Conservation (phyloP, 2,797 vertebrate genomes). For the Mustela erminea region DNA sequence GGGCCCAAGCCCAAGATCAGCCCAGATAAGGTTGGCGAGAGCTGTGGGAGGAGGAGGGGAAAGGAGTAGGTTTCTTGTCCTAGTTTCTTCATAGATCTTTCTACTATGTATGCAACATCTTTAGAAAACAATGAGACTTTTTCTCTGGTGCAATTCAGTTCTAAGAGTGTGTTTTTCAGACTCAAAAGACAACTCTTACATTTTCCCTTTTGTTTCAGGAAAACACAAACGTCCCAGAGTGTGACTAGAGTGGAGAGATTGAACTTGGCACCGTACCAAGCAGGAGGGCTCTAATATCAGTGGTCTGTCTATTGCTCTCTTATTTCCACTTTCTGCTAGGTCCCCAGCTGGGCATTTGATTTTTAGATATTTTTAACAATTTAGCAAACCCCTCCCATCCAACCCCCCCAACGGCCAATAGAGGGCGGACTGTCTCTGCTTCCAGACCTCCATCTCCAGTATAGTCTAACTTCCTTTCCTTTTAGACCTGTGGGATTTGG, state of each 20-base stretch:
- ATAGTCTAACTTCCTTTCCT: background rate
- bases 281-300: background rate
- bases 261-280: background rate
- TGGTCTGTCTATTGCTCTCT: background rate
- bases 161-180: background rate
- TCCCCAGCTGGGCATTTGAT: background rate
- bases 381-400: conserved; percentile 32
- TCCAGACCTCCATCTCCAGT: background rate
- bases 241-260: background rate
- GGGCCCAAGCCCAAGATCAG: background rate
- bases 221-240: background rate
- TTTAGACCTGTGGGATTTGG: background rate
- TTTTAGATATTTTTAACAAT: conserved; percentile 28
- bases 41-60: background rate
- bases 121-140: background rate
- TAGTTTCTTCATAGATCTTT: background rate
- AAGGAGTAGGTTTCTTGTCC: background rate
- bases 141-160: conserved; percentile 3
- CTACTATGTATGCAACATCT: background rate
- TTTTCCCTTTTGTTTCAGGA: conserved; percentile 13
- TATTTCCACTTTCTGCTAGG: background rate
- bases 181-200: background rate
- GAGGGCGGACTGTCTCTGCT: conserved; percentile 78
- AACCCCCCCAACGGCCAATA: conserved; percentile 64
- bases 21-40: background rate